Percentiles rank a stretch among this genome's conserved stretches.
These are phyloP conservation scores for Hormaphis cornu DNA, from an alignment of 1,140 invertebrate genomes.

Conservation along the genomic window DNA sequence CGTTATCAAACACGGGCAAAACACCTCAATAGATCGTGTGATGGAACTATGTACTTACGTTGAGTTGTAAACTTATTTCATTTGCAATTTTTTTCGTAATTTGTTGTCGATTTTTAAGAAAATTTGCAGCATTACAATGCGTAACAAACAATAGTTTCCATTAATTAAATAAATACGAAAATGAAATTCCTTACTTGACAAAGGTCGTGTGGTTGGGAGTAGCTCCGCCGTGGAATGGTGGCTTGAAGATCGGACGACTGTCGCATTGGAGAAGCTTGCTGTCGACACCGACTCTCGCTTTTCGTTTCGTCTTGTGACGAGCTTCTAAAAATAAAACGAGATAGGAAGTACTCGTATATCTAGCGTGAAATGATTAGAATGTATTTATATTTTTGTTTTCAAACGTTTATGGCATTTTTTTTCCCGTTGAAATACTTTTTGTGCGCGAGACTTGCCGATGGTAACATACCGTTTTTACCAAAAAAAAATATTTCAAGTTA, in stretches of 20 bases:
- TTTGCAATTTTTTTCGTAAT: too few species aligned
- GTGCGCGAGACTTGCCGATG: too few species aligned
- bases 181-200: slow-evolving; percentile 37
- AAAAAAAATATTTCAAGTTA: too few species aligned
- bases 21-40: too few species aligned
- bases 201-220: slow-evolving; percentile 47
- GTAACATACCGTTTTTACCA: too few species aligned
- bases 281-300: slow-evolving; percentile 29
- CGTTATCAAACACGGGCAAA: too few species aligned
- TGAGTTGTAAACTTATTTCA: too few species aligned
- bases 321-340: neutral
- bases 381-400: neutral
- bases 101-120: neutral
- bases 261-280: neutral
- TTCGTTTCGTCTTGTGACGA: slow-evolving; percentile 34
- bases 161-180: neutral
- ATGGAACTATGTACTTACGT: too few species aligned
- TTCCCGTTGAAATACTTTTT: too few species aligned
- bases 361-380: neutral
- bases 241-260: slow-evolving; percentile 9
- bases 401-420: neutral
- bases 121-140: neutral
- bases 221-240: slow-evolving; percentile 44
- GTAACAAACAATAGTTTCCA: neutral
- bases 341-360: neutral